Evolutionary conservation across 1,140 invertebrate species (phyloP).

Genomic region (Drosophila arizonae): DNA sequence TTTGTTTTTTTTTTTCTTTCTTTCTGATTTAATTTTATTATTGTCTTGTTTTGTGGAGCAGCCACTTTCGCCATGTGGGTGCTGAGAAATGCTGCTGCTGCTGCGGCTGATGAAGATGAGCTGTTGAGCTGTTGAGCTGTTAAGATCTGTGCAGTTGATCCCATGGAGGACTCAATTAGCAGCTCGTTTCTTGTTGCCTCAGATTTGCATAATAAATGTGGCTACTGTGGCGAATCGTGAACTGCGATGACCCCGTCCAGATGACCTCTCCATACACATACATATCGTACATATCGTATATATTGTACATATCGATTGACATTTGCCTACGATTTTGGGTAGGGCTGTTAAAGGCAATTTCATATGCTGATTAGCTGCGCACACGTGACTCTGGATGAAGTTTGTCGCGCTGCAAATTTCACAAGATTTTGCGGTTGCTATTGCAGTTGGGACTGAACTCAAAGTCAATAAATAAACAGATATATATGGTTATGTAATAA

Average conservation of each 20-base stretch:
- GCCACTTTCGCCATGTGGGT: conserved; percentile 73
- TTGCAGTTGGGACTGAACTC: background rate
- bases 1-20: conserved; percentile 13
- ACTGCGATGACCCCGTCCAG: conserved; percentile 39
- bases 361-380: conserved; percentile 31
- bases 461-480: no score
- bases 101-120: background rate
- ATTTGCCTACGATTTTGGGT: conserved; percentile 30
- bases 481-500: no score
- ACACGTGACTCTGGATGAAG: background rate
- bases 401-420: background rate
- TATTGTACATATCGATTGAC: conserved; percentile 18
- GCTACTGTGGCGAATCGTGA: conserved; percentile 46
- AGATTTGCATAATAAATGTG: conserved; percentile 62
- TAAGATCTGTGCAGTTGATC: background rate
- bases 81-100: conserved; percentile 15
- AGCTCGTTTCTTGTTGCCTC: conserved; percentile 40
- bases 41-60: conserved; percentile 19
- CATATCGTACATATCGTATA: no score
- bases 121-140: background rate
- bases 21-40: conserved; percentile 10
- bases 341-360: conserved; percentile 17
- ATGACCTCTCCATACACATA: conserved; percentile 16
- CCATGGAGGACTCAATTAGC: conserved; percentile 67
- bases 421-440: background rate